These are phyloP conservation scores for Coreoperca whiteheadi DNA, from an alignment of 2,113 vertebrate species.

Conservation along the genomic window DNA sequence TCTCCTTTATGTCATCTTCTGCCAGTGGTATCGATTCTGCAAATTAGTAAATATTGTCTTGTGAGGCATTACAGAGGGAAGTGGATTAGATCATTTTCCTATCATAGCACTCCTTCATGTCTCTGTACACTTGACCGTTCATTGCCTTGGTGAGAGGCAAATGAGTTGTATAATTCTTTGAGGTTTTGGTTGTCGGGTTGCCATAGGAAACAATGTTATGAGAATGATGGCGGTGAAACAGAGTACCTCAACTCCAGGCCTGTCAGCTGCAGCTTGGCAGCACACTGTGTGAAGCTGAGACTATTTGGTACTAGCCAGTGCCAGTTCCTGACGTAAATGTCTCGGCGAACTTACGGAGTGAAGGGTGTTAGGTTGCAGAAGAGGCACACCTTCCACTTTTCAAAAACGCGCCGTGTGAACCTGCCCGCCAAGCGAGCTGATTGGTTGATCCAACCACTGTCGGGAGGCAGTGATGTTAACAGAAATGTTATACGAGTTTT, in stretches of 20 bases:
- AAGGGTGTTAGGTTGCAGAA: too few relatives aligned
- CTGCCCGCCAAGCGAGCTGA: too few relatives aligned
- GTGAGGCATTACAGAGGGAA: constrained; percentile 40
- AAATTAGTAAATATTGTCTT: constrained; percentile 58
- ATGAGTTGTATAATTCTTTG: constrained; percentile 35
- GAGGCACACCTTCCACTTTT: too few relatives aligned
- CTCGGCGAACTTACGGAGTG: too few relatives aligned
- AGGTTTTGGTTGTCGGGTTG: constrained; percentile 25
- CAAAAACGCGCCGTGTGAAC: too few relatives aligned
- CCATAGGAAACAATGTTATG: constrained; percentile 42
- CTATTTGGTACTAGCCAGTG: not conserved
- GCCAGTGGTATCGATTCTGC: constrained; percentile 56
- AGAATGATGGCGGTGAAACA: constrained; percentile 28
- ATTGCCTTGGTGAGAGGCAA: constrained; percentile 38
- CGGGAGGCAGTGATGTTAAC: too few relatives aligned
- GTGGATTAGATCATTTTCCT: constrained; percentile 67
- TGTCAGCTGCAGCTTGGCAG: constrained; percentile 1
- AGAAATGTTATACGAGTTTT: too few relatives aligned
- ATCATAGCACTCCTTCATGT: constrained; percentile 48
- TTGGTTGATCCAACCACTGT: too few relatives aligned
- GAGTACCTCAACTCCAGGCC: constrained; percentile 18
- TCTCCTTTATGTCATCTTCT: constrained; percentile 41
- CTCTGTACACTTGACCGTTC: constrained; percentile 41
- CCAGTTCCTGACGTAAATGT: too few relatives aligned
- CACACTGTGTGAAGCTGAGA: not conserved